Evolutionary conservation across 2,113 vertebrate species (phyloP).

Genomic region (Phoenicopterus ruber): DNA sequence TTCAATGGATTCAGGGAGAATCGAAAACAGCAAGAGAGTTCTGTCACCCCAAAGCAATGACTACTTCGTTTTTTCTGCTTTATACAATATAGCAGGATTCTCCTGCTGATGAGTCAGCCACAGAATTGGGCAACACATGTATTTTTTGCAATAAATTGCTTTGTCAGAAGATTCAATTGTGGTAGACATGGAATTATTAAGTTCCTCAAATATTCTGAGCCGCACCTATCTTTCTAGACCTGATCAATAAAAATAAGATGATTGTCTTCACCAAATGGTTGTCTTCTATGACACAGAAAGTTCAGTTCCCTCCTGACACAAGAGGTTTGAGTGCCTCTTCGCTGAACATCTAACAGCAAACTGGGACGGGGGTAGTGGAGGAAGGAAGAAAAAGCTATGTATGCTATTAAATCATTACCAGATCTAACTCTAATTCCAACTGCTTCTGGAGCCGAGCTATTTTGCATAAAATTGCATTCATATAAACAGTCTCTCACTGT

Average conservation of each 20-base stretch:
- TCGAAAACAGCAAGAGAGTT: background rate
- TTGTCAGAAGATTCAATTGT: background rate
- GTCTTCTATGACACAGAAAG: background rate
- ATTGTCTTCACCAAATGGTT: background rate
- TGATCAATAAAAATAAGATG: background rate
- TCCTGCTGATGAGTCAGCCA: background rate
- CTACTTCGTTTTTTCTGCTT: background rate
- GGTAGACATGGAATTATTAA: background rate
- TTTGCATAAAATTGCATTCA: background rate
- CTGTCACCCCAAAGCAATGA: background rate
- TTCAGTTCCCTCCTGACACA: background rate
- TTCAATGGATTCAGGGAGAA: background rate
- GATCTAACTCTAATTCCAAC: background rate
- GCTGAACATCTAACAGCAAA: background rate
- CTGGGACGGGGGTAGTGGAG: background rate
- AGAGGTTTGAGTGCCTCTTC: background rate
- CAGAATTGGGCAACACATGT: background rate
- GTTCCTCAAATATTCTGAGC: background rate
- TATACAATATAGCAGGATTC: background rate
- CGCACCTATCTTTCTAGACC: background rate
- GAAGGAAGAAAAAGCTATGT: background rate
- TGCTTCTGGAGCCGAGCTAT: background rate
- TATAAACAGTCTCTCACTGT: background rate
- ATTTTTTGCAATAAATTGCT: background rate
- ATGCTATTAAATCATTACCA: background rate